A percentile compares a stretch with the other conserved stretches of the same genome.
phyloP scores from a whole-genome alignment of 2,797 vertebrate species.

The Emys orbicularis region DNA sequence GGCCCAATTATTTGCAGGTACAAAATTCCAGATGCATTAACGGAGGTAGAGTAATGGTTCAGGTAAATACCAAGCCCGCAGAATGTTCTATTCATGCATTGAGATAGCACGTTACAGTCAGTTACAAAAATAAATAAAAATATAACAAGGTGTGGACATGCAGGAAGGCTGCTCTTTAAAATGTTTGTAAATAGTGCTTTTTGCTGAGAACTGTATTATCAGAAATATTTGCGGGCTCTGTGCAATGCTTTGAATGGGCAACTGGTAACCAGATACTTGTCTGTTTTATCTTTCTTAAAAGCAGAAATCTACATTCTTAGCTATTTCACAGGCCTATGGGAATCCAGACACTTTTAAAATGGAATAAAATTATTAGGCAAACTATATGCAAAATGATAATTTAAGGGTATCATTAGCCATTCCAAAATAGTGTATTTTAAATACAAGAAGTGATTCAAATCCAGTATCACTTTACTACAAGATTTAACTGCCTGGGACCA shows the following conservation, averaged over 20 bases:
- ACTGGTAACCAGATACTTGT: neutral
- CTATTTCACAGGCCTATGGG: neutral
- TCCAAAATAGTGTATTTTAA: neutral
- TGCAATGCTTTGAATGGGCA: neutral
- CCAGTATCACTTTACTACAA: neutral
- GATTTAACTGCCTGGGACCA: neutral
- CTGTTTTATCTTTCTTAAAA: neutral
- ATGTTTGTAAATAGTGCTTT: neutral
- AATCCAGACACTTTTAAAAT: neutral
- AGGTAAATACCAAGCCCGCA: neutral
- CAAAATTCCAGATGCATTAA: neutral
- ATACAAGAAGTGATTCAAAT: neutral
- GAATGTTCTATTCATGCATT: neutral
- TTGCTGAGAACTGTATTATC: neutral
- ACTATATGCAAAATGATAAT: neutral
- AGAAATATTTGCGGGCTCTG: neutral
- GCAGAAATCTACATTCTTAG: conserved; percentile 19
- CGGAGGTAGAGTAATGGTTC: neutral
- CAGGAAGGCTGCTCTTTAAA: neutral
- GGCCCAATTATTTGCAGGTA: neutral
- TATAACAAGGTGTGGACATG: neutral
- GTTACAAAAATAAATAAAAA: neutral
- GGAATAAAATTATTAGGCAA: neutral
- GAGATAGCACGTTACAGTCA: neutral
- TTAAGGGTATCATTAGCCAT: neutral